Conservation (phyloP, 2,888 invertebrate species). For the Ochropleura leucogaster region DNA sequence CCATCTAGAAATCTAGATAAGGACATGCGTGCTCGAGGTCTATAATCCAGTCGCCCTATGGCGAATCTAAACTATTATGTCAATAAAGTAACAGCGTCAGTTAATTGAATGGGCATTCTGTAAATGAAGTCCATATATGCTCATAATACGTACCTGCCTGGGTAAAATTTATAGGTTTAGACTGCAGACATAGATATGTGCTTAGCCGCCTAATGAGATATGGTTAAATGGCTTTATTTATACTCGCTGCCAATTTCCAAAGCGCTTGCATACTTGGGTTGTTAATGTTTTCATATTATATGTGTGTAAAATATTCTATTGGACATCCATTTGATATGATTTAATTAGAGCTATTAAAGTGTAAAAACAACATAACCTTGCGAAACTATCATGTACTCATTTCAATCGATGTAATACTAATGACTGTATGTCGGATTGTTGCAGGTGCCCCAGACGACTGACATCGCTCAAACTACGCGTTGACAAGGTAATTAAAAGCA, state of each 20-base stretch:
- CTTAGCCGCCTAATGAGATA: constrained; percentile 34
- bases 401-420: constrained; percentile 58
- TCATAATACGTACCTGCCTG: constrained; percentile 27
- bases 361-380: background rate
- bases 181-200: constrained; percentile 5
- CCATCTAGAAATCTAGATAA: constrained; percentile 76
- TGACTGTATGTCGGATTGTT: constrained; percentile 71
- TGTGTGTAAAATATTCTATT: background rate
- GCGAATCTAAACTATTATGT: constrained; percentile 78
- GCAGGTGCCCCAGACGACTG: constrained; percentile 72
- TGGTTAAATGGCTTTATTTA: constrained; percentile 19
- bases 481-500: constrained; percentile 78
- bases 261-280: constrained; percentile 1
- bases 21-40: constrained; percentile 77
- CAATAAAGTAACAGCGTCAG: constrained; percentile 76
- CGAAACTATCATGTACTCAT: constrained; percentile 14
- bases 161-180: constrained; percentile 42
- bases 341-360: background rate
- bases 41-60: constrained; percentile 71
- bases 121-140: constrained; percentile 68
- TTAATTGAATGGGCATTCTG: constrained; percentile 77
- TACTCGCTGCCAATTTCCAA: constrained; percentile 1
- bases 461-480: constrained; percentile 70
- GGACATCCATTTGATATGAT: background rate
- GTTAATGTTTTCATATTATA: background rate